Base-by-base conservation (phyloP, 2,113 vertebrate genomes). In the Periophthalmodon schlosseri region DNA sequence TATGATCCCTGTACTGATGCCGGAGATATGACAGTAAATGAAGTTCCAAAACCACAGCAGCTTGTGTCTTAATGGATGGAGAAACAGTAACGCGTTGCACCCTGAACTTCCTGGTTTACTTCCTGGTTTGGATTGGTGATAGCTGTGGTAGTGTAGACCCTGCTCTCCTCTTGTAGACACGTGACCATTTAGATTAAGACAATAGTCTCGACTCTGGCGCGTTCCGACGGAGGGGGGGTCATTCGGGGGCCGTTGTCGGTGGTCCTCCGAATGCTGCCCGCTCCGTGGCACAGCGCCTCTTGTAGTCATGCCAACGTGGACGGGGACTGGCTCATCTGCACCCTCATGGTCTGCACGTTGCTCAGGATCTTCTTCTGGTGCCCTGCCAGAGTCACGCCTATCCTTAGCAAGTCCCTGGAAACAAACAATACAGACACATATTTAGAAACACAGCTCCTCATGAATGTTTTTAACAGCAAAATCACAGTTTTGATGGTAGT, bases 321-420 rank as follows among this genome's bases (percentile, higher is more conserved):
- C 0, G 96, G 95, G 20, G 96, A 95, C 91, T 98, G 97, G 86
- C 93, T 97, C 94, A 97, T 96, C 93, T 99, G 97, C 83, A 96
- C 94, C 90, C 96, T 95, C 96, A 99, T 98, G 75, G 96, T 96
- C 88, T 99, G 96, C 70, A 99, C 93, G 69, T 96, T 98, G 92
- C 95, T 98, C 84, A 99, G 94, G 89, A 99, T 97, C 93, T 99
- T 99, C 95, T 98, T 99, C 94, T 99, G 98, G 91, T 99, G 98
- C 81, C 97, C 98, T 46, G 97, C 96, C 90, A 99, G 92, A 86
- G 97, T 99, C 85, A 99, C 96, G 36, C 97, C 98, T 97, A 99
- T 98, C 96, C 97, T 96, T 92, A 99, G 92, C 86, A 99, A 94
- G 91, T 99, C 98, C 94, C 98, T 99, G 86, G n/a, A 74, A 21